phyloP scores from a whole-genome alignment of 2,888 invertebrate species.

The Ellobium chinense region DNA sequence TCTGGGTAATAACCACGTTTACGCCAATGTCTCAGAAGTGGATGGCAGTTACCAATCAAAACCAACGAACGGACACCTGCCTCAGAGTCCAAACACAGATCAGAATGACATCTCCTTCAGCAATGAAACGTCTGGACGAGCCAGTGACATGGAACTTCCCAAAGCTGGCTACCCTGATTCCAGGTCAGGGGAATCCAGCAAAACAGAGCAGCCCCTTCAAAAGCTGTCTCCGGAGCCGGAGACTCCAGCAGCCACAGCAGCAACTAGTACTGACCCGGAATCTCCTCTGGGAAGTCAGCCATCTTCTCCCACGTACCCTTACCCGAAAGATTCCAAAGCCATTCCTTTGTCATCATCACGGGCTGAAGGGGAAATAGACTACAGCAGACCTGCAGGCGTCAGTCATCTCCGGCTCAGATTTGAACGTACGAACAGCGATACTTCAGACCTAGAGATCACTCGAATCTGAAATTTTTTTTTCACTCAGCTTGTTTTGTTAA shows the following conservation, averaged over 20 bases:
- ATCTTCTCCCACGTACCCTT: background rate
- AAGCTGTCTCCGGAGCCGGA: too few relatives aligned
- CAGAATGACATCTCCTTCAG: too few relatives aligned
- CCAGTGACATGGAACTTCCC: too few relatives aligned
- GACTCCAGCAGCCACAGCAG: too few relatives aligned
- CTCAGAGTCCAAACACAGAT: background rate
- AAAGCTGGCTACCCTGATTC: too few relatives aligned
- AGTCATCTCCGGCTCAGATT: background rate
- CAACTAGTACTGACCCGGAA: background rate
- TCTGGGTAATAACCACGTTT: background rate
- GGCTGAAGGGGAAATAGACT: slow-evolving; percentile 16
- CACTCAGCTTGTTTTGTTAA: too few relatives aligned
- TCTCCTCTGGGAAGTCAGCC: background rate
- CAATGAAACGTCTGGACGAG: too few relatives aligned
- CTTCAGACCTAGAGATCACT: background rate
- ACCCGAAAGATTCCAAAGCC: background rate
- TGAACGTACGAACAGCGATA: background rate
- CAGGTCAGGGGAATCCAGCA: too few relatives aligned
- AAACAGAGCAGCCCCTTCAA: too few relatives aligned
- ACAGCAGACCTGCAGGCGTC: background rate
- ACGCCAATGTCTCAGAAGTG: background rate
- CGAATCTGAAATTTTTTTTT: background rate
- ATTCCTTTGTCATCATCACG: background rate
- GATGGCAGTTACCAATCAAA: background rate
- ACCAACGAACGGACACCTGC: slow-evolving; percentile 1